These are phyloP conservation scores for Cheilosia variabilis DNA, from an alignment of 2,888 invertebrate species.

Conservation along the genomic window DNA sequence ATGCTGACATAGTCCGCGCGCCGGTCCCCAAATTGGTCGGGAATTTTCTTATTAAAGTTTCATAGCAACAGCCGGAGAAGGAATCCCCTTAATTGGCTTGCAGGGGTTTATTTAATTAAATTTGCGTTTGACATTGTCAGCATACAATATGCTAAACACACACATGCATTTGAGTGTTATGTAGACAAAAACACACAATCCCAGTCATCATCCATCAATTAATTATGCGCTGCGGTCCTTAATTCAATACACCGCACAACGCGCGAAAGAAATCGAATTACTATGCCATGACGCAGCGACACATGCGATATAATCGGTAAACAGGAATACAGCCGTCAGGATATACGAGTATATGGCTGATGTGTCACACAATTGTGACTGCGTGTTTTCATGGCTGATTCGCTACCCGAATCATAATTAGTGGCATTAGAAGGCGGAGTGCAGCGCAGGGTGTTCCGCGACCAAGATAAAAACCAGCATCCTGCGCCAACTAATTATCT, in stretches of 20 bases:
- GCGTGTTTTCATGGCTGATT: constrained; percentile 58
- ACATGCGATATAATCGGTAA: constrained; percentile 42
- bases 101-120: constrained; percentile 65
- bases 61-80: constrained; percentile 18
- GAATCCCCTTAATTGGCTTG: constrained; percentile 62
- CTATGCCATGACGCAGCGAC: constrained; percentile 41
- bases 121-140: constrained; percentile 46
- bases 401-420: constrained; percentile 67
- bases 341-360: constrained; percentile 7
- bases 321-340: constrained; percentile 22
- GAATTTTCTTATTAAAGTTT: constrained; percentile 73
- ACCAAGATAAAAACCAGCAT: constrained; percentile 29
- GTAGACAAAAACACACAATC: constrained; percentile 26
- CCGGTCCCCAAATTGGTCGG: constrained; percentile 55
- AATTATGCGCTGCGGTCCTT: constrained; percentile 62
- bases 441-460: neutral
- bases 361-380: constrained; percentile 34
- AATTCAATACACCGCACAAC: constrained; percentile 44
- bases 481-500: constrained; percentile 61
- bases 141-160: constrained; percentile 38
- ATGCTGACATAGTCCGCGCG: constrained; percentile 52
- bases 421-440: constrained; percentile 46
- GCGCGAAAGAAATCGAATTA: constrained; percentile 52
- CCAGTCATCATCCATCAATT: constrained; percentile 71
- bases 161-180: neutral